These are phyloP conservation scores for Ramphastos sulfuratus DNA, from an alignment of 2,113 vertebrate genomes.

Conservation along the genomic window DNA sequence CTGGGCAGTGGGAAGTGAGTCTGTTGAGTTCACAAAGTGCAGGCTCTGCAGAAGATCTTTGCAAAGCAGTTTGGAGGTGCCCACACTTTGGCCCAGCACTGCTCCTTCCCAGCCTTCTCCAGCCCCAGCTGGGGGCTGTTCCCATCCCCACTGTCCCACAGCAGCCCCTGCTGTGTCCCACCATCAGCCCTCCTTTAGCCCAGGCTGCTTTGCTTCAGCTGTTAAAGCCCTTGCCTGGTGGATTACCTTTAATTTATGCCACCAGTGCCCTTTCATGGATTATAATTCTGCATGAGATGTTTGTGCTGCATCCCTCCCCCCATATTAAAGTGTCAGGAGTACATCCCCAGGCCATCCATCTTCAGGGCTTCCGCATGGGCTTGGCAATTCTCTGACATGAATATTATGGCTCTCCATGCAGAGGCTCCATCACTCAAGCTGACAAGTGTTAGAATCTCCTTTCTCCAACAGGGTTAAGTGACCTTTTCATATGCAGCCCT, in stretches of 20 bases:
- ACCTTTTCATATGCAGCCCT: constrained; percentile 84
- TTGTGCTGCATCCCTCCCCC: constrained; percentile 54
- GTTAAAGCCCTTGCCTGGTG: neutral
- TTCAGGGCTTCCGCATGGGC: constrained; percentile 62
- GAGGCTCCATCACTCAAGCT: constrained; percentile 60
- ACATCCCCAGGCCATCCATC: constrained; percentile 66
- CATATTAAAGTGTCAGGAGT: constrained; percentile 60
- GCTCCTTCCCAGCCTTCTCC: neutral
- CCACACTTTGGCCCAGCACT: accelerated
- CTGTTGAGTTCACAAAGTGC: neutral
- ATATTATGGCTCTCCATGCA: constrained; percentile 74
- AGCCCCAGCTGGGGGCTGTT: neutral
- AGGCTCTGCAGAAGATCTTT: neutral
- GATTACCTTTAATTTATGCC: constrained; percentile 36
- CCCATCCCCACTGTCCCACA: accelerated
- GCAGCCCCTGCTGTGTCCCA: neutral
- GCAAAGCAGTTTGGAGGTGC: neutral
- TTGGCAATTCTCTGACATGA: constrained; percentile 71
- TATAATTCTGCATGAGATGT: constrained; percentile 42
- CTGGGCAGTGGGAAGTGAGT: accelerated
- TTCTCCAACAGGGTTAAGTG: constrained; percentile 59
- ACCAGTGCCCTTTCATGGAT: constrained; percentile 47
- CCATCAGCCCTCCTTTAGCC: neutral
- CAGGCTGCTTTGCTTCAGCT: neutral
- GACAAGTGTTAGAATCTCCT: constrained; percentile 69